Conservation (phyloP, 2,888 invertebrate species). For the Xestia ashworthii region DNA sequence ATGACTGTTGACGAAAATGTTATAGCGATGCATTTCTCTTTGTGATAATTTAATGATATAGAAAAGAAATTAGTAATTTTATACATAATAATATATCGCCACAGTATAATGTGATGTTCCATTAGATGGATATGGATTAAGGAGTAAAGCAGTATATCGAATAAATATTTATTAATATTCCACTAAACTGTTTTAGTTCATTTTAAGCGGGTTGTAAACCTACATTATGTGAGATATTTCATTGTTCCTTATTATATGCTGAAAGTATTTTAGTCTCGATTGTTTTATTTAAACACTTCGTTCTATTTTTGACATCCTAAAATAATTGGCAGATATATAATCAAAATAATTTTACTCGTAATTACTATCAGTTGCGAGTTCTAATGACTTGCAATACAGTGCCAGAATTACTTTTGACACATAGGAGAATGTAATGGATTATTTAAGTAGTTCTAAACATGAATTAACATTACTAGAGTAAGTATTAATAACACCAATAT, state of each 20-base stretch:
- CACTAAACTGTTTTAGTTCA: conserved; percentile 11
- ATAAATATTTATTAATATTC: conserved; percentile 29
- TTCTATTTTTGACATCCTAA: neutral
- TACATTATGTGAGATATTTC: conserved; percentile 6
- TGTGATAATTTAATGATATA: conserved; percentile 43
- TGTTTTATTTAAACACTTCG: neutral
- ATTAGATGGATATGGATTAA: conserved; percentile 5
- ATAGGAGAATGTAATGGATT: neutral
- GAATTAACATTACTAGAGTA: too few species aligned
- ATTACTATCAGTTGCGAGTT: neutral
- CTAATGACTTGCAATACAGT: neutral
- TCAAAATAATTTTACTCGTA: neutral
- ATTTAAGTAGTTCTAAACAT: neutral
- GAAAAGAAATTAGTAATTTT: conserved; percentile 14
- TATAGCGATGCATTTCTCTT: conserved; percentile 14
- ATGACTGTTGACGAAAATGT: conserved; percentile 10
- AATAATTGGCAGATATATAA: neutral
- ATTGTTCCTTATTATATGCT: conserved; percentile 42
- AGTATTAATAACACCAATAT: neutral
- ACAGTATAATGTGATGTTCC: conserved; percentile 6
- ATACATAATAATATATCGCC: conserved; percentile 12
- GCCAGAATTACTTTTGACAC: neutral
- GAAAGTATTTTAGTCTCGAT: conserved; percentile 1
- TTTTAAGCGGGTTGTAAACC: conserved; percentile 8
- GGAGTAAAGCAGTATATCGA: conserved; percentile 23